Percentiles rank a stretch among this genome's conserved stretches.
phyloP scores from a whole-genome alignment of 2,113 vertebrate genomes.

The Pelmatolapia mariae region DNA sequence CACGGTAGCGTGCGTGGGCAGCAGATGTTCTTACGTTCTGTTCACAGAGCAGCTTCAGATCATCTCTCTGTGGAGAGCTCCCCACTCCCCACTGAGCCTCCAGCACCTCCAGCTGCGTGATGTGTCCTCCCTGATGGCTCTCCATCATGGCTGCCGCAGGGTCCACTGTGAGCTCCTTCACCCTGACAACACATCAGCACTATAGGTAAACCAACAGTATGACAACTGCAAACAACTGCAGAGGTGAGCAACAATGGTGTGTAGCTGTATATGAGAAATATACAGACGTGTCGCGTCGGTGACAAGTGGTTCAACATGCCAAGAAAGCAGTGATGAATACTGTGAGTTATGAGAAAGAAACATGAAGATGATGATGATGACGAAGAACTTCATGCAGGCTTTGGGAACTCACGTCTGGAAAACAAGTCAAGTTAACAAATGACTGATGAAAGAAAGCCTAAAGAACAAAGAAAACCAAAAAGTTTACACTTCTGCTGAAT shows the following conservation, averaged over 20 bases:
- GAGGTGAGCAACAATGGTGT: background rate
- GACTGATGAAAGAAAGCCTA: background rate
- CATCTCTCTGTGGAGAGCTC: slow-evolving; percentile 95
- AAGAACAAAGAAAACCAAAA: background rate
- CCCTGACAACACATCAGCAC: slow-evolving; percentile 62
- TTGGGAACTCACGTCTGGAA: background rate
- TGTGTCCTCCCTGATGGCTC: slow-evolving; percentile 74
- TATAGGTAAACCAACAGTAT: background rate
- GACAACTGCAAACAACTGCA: background rate
- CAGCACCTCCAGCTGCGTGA: slow-evolving; percentile 88
- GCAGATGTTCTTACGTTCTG: slow-evolving; percentile 84
- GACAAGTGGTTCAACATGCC: background rate
- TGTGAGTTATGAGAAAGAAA: background rate
- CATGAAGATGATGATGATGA: background rate
- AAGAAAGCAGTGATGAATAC: background rate
- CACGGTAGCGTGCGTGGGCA: background rate
- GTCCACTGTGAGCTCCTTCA: slow-evolving; percentile 85
- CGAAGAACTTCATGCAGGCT: background rate
- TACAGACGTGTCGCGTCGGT: background rate
- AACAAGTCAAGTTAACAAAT: background rate
- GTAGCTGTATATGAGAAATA: background rate
- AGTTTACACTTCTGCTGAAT: background rate
- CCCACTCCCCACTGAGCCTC: slow-evolving; percentile 96
- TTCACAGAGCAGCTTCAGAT: slow-evolving; percentile 97
- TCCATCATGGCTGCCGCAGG: slow-evolving; percentile 70